Evolutionary conservation across 2,113 vertebrate genomes (phyloP), one percentile per base, ranked within the genome.

Genomic region (Typhlomys cinereus): DNA sequence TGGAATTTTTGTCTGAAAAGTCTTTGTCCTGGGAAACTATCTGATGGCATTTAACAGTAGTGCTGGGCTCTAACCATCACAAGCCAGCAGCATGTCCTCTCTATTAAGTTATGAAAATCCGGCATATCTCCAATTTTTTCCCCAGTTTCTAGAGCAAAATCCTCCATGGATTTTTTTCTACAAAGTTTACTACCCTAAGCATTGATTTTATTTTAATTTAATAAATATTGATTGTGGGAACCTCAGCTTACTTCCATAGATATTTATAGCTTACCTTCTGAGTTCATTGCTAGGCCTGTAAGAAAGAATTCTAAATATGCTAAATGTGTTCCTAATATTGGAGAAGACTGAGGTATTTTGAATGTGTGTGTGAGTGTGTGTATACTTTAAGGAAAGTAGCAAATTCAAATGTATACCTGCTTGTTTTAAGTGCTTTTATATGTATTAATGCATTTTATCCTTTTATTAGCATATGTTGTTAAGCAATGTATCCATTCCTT

Each of bases 231-330:
- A 86, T n/a, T n/a, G n/a, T n/a, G 20, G 18, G 85, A 25, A 81
- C n/a, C 85, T 92, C 46, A 74, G 1, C n/a, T 69, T 61, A 71
- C 54, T 73, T 81, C 23, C 90, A 4, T 8, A 48, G 36, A 52
- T 91, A 31, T 46, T 69, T 89, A 61, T 67, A 73, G 46, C 76
- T 64, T 3, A 39, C 21, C 52, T 88, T 41, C 48, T 67, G 39
- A 73, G 41, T 62, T 94, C 61, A 15, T 46, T 88, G 27, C 59
- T 70, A 1, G 9, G 29, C 7, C 59, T 50, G 20, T n/a, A 92
- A 87, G 91, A 80, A 92, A 6, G 2, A 62, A 92, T 92, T 79
- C 36, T 54, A 76, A 54, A 79, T 75, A 85, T 66, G 39, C 2
- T 64, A 80, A 69, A 84, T 0, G 1, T 89, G 8, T 36, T 50